Percentiles rank a stretch among this genome's conserved stretches.
Conservation (phyloP, 2,888 invertebrate species). For the Rhimphoctona megacephalus region DNA sequence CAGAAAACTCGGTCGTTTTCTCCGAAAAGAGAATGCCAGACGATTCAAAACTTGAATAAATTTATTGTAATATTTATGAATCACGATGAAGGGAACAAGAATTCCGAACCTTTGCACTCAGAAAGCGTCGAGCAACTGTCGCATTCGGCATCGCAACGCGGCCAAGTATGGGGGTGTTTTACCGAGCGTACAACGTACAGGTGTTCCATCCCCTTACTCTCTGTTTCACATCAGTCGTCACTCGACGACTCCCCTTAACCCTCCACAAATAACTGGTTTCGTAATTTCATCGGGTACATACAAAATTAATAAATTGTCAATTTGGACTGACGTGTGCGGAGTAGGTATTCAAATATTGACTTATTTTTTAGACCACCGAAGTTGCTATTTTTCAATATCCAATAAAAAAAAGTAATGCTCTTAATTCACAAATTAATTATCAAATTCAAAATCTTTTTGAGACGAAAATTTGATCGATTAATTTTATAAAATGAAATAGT, state of each 20-base stretch:
- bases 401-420: neutral
- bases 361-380: neutral
- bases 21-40: neutral
- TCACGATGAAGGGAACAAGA: slow-evolving; percentile 27
- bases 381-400: neutral
- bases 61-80: neutral
- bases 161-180: slow-evolving; percentile 72
- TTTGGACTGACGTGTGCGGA: neutral
- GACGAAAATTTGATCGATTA: neutral
- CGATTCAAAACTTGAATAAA: neutral
- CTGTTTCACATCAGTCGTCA: slow-evolving; percentile 49
- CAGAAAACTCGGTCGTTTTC: neutral
- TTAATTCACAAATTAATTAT: neutral
- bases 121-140: slow-evolving; percentile 78
- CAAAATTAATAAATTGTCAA: neutral
- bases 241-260: slow-evolving; percentile 35
- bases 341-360: neutral
- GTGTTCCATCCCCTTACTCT: slow-evolving; percentile 78
- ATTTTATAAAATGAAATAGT: neutral
- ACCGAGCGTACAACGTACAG: slow-evolving; percentile 75
- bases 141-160: slow-evolving; percentile 75
- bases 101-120: slow-evolving; percentile 71
- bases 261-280: slow-evolving; percentile 16
- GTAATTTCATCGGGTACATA: neutral
- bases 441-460: too few species aligned